Percentiles rank a stretch among this genome's conserved stretches.
phyloP scores from a whole-genome alignment of 2,888 invertebrate genomes.

The Melanostoma mellinum region DNA sequence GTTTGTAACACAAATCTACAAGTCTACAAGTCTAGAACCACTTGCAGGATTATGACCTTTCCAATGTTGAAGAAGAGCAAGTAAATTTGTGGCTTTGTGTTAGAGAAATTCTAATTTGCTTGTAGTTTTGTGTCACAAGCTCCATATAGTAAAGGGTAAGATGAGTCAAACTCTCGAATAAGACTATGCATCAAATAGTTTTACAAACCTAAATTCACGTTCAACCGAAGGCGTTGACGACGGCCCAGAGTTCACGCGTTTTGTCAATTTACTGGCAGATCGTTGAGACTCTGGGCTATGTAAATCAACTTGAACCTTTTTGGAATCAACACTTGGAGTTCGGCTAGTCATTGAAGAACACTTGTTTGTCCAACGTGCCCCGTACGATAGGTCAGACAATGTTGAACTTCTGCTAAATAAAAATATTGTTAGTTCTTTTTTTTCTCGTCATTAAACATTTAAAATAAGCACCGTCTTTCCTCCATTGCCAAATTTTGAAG shows the following conservation, averaged over 20 bases:
- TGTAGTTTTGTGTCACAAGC: no score
- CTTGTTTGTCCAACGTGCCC: conserved; percentile 80
- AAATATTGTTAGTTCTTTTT: neutral
- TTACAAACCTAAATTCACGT: conserved; percentile 80
- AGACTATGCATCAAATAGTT: neutral
- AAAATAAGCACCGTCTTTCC: conserved; percentile 77
- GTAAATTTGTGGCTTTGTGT: neutral
- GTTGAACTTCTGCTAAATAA: conserved; percentile 79
- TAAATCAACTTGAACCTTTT: conserved; percentile 80
- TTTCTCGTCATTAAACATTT: neutral
- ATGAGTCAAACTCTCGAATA: neutral
- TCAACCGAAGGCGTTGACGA: conserved; percentile 81
- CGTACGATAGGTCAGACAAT: conserved; percentile 81
- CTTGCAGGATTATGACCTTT: no score
- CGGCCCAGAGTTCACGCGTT: conserved; percentile 79
- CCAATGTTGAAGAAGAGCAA: neutral
- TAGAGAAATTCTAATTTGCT: no score
- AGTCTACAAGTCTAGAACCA: no score
- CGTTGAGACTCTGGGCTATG: conserved; percentile 81
- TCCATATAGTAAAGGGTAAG: no score
- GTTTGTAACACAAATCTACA: no score
- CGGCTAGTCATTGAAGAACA: conserved; percentile 80
- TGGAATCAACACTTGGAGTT: conserved; percentile 81
- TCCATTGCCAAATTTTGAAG: conserved; percentile 74
- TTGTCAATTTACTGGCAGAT: conserved; percentile 79